phyloP scores from a whole-genome alignment of 2,113 vertebrate species.

The Bubo scandiacus region DNA sequence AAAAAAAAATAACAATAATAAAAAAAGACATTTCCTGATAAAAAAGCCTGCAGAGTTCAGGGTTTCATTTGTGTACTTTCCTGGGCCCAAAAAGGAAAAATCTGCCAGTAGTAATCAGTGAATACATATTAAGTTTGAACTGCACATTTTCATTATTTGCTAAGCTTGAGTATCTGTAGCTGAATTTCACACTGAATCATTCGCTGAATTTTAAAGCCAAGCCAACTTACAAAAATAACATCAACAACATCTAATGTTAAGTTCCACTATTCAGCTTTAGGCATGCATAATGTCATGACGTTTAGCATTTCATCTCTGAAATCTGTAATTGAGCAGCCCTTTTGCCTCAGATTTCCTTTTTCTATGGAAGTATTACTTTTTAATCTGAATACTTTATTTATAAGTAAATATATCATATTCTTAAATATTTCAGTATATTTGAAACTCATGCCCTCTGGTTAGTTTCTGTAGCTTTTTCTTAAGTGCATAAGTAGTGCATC shows the following conservation, averaged over 20 bases:
- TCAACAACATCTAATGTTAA: not conserved
- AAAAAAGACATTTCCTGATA: not conserved
- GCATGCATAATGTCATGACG: not conserved
- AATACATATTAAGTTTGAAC: not conserved
- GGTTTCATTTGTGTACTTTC: not conserved
- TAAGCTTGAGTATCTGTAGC: not conserved
- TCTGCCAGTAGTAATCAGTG: not conserved
- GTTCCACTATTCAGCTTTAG: not conserved
- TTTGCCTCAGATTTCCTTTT: not conserved
- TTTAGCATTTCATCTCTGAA: not conserved
- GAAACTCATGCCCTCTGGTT: not conserved
- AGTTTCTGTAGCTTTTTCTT: not conserved
- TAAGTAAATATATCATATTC: not conserved
- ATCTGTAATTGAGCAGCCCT: not conserved
- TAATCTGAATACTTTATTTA: not conserved
- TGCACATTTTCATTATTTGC: not conserved
- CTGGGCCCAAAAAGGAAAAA: not conserved
- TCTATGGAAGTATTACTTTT: not conserved
- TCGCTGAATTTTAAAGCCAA: constrained; percentile 30
- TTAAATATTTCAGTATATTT: not conserved
- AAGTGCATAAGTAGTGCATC: not conserved
- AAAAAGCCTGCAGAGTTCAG: not conserved
- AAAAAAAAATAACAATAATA: not conserved
- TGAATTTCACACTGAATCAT: constrained; percentile 13
- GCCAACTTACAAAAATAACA: constrained; percentile 17